Evolutionary conservation across 2,888 invertebrate genomes (phyloP).

Genomic region (Trimorus sp.): DNA sequence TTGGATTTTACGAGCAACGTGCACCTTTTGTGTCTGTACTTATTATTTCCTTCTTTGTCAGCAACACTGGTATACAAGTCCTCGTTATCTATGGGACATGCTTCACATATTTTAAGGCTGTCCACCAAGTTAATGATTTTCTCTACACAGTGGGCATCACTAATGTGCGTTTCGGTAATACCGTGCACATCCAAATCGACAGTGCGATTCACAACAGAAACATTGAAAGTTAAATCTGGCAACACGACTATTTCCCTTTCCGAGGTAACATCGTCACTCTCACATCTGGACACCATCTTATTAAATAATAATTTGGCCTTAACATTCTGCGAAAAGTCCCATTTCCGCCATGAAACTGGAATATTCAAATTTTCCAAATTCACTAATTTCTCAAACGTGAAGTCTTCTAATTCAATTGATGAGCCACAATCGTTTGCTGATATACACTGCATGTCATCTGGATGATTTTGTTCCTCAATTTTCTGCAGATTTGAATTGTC

Average conservation of each 20-base stretch:
- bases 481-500: too few relatives aligned
- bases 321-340: not conserved
- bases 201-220: not conserved
- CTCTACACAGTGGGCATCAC: not conserved
- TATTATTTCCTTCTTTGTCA: not conserved
- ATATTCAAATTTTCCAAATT: not conserved
- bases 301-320: not conserved
- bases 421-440: not conserved
- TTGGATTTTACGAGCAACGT: not conserved
- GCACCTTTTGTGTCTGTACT: conserved; percentile 1
- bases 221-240: not conserved
- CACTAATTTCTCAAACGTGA: not conserved
- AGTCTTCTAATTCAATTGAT: too few relatives aligned
- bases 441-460: too few relatives aligned
- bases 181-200: not conserved
- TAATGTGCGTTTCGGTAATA: conserved; percentile 2
- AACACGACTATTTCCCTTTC: not conserved
- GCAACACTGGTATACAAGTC: not conserved
- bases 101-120: conserved; percentile 5
- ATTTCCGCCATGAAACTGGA: not conserved
- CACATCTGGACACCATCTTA: conserved; percentile 7
- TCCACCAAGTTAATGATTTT: conserved; percentile 2
- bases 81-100: not conserved
- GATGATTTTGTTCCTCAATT: too few relatives aligned
- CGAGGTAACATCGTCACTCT: not conserved